Evolutionary conservation across 2,888 invertebrate species (phyloP).

Genomic region (Pyrgus malvae): DNA sequence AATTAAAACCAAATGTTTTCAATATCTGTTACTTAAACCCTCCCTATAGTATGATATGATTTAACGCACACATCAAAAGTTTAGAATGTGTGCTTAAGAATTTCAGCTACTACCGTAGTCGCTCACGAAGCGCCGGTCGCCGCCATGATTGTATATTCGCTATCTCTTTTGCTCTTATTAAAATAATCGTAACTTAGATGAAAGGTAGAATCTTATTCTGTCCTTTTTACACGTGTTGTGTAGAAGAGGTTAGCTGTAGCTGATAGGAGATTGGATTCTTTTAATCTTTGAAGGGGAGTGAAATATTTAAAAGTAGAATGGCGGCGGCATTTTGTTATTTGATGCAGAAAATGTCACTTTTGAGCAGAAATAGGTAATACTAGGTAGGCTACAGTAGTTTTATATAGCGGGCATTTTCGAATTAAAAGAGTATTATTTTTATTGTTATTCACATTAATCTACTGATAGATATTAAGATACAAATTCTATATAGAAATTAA

Average conservation of each 20-base stretch:
- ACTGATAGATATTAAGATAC: no score
- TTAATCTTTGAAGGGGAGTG: constrained; percentile 70
- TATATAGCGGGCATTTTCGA: no score
- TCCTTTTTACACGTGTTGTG: constrained; percentile 36
- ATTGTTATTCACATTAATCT: no score
- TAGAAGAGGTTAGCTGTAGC: constrained; percentile 47
- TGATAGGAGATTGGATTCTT: constrained; percentile 64
- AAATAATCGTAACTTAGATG: constrained; percentile 31
- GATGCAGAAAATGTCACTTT: constrained; percentile 34
- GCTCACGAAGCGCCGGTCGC: constrained; percentile 46
- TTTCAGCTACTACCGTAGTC: constrained; percentile 52
- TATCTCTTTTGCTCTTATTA: constrained; percentile 49
- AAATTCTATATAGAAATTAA: no score
- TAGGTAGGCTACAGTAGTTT: no score
- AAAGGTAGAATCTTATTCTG: constrained; percentile 22
- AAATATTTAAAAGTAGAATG: constrained; percentile 59
- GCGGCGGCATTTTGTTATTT: constrained; percentile 40
- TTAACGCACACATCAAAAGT: constrained; percentile 50
- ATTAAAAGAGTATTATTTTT: no score
- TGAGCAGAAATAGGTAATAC: constrained; percentile 22
- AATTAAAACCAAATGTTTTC: constrained; percentile 17
- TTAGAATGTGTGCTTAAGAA: constrained; percentile 61
- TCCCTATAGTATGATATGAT: constrained; percentile 51
- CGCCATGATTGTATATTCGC: constrained; percentile 70
- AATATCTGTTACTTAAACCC: constrained; percentile 49